Evolutionary conservation across 2,888 invertebrate genomes (phyloP), one percentile per base, ranked within the genome.

Genomic region (Arenicola marina): DNA sequence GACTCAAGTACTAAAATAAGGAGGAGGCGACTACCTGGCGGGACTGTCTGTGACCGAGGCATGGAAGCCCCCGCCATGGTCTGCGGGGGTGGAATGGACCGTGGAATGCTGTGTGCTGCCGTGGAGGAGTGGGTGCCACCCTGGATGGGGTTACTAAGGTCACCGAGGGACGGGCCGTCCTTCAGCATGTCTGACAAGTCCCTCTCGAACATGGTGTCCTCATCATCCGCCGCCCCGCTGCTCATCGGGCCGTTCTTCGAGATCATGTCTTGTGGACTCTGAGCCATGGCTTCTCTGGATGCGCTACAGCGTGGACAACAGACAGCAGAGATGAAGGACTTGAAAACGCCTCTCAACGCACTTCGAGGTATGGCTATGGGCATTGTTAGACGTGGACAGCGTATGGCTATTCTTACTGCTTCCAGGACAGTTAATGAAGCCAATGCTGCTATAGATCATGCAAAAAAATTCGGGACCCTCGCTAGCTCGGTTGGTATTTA

Each of bases 181-280:
- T 79, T 78, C 65, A 81, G 66, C 68, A 79, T 80, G 59, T 81
- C 80, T 38, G 78, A 76, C 44, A 80, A 68, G 59, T 81, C 79
- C 44, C 75, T 67, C 63, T 80, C 80, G 75, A 80, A 79, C 34
- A 74, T 75, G 66, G 78, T 79, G 51, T 79, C 79, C 56, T 76
- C 76, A 51, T 31, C 31, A 7, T 7, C 48, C 15, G 24, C 26
- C 11, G 18, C 15, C n/a, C 11, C 11, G 43, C 43, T 38, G 43
- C 11, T 38, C n/a, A n/a, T n/a, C 24, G 48, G 48, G 7, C 48
- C 48, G 24, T 48, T 48, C 26, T 48, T 11, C 7, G 24, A n/a
- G 11, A 38, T 18, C 15, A n/a, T 24, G 26, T 24, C 26, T 48
- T 11, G 15, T n/a, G 48, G 48, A 48, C 48, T 48, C 26, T 48